Base-by-base conservation (phyloP, 2,797 vertebrate genomes). In the Buceros bicornis region DNA sequence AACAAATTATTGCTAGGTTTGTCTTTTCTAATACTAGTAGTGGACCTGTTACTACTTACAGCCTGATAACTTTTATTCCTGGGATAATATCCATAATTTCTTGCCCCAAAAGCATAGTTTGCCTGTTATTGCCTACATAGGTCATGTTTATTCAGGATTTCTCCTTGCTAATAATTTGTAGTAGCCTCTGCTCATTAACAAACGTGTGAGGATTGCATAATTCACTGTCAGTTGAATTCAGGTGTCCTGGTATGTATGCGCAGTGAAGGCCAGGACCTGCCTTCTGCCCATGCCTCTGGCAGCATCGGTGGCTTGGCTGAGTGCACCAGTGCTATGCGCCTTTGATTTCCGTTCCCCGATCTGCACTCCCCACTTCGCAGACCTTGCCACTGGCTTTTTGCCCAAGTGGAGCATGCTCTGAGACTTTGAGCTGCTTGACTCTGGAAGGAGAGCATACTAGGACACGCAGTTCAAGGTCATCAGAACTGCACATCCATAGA, bases 241-340 rank as follows among this genome's bases (percentile, higher is more conserved):
- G 40, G 15, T 67, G 29, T 69, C 28, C n/a, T 65, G 42, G 13
- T 31, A 7, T 10, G 48, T 56, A 42, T 66, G 11, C 70, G 33
- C 25, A 12, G 2, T 11, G n/a, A 60, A 45, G 10, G 35, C n/a
- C 66, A 72, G 58, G 50, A 89, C n/a, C 13, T 58, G 25, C 28
- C 28, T 77, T 42, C 35, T 24, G 53, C 16, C 53, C 25, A 2
- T 45, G 35, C 8, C 12, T 50, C 50, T 51, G 45, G 43, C 0
- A 3, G 37, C 62, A 26, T 1, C 61, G 35, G 14, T n/a, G 28
- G 24, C 12, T 21, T 51, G 33, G 14, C 4, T 60, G 61, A 31
- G 28, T 0, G 0, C 61, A 81, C 3, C 33, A 60, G 31, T 4
- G 6, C 61, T 1, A 0, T 0, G 0, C n/a, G 31, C 37, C 21